A percentile compares a stretch with the other conserved stretches of the same genome.
These are phyloP conservation scores for Antechinus stuartii DNA, from an alignment of 2,113 vertebrate genomes.

Conservation along the genomic window DNA sequence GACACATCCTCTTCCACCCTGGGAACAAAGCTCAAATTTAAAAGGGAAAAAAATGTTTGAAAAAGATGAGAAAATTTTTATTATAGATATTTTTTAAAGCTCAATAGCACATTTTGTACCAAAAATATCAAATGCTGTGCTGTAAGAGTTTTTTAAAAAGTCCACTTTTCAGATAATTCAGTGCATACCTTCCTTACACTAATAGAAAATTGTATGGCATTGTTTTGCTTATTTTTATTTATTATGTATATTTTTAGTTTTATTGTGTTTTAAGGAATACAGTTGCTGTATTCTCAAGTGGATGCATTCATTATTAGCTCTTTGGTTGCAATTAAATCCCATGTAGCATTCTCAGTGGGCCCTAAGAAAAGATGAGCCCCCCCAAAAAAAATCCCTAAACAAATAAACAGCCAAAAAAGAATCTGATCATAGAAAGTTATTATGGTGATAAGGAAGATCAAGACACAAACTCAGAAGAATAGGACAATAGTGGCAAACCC, in stretches of 20 bases:
- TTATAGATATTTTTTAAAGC: conserved; percentile 67
- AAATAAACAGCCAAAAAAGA: too few species aligned
- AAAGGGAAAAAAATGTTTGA: too few species aligned
- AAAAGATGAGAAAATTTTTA: conserved; percentile 52
- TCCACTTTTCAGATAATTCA: conserved; percentile 65
- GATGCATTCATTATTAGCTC: conserved; percentile 77
- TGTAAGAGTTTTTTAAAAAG: conserved; percentile 70
- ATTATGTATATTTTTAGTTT: conserved; percentile 82
- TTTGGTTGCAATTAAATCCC: conserved; percentile 65
- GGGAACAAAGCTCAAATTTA: too few species aligned
- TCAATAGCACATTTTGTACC: conserved; percentile 84
- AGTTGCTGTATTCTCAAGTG: conserved; percentile 78
- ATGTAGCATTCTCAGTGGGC: conserved; percentile 78
- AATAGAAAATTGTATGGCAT: conserved; percentile 64
- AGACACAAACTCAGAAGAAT: too few species aligned
- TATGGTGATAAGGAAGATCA: too few species aligned
- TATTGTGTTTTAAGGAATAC: conserved; percentile 80
- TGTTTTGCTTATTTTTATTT: conserved; percentile 82
- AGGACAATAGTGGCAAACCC: too few species aligned
- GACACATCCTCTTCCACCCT: too few species aligned
- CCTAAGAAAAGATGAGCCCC: background rate
- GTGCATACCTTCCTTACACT: conserved; percentile 66
- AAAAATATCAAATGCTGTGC: conserved; percentile 87
- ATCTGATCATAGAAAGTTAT: too few species aligned
- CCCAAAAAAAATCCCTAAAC: too few species aligned